Base-by-base conservation (phyloP, 2,888 invertebrate species). In the Phengaris alcon region DNA sequence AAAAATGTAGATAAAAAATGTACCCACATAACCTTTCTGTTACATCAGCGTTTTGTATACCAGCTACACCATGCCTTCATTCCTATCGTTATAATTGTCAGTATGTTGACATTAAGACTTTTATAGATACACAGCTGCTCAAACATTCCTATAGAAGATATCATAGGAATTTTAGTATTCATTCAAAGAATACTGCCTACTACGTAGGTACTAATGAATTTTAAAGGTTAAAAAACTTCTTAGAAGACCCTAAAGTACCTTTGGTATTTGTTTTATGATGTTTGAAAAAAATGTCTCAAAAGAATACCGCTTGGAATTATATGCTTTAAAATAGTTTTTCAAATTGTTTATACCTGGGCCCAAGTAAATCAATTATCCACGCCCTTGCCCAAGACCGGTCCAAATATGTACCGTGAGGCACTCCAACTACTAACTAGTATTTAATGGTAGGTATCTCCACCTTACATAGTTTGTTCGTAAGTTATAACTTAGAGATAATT, bases 281-380 rank as follows among this genome's bases (percentile, higher is more conserved):
- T 1, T 12, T 59, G 4, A 12, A 64, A 64, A 64, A 35, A 35
- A 7, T 5, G 35, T 12, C 35, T 64, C 64, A 64, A 44, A 64
- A 44, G 35, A 35, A 64, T 59, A 59, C 64, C 35, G 35, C 64
- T 64, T 5, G 35, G 64, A 64, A 35, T 12, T 12, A 35, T 64
- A 64, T 13, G 35, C 35, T 64, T 59, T 35, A 3, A 59, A 59
- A 64, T 64, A 44, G 64, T 64, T 35, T 12, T 64, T 35, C 35
- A 64, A 64, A 35, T 35, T 22, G 35, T 44, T 35, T 64, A 9
- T 64, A 64, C 64, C 64, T 64, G 64, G 12, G 9, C 52, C 59
- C 64, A 64, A 64, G 64, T 64, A 12, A 15, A 72, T 72, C 72
- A 52, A 72, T 72, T 54, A 54, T 72, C 72, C 72, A 72, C 72